Conservation (phyloP, 2,888 invertebrate genomes). For the Steinernema carpocapsae region DNA sequence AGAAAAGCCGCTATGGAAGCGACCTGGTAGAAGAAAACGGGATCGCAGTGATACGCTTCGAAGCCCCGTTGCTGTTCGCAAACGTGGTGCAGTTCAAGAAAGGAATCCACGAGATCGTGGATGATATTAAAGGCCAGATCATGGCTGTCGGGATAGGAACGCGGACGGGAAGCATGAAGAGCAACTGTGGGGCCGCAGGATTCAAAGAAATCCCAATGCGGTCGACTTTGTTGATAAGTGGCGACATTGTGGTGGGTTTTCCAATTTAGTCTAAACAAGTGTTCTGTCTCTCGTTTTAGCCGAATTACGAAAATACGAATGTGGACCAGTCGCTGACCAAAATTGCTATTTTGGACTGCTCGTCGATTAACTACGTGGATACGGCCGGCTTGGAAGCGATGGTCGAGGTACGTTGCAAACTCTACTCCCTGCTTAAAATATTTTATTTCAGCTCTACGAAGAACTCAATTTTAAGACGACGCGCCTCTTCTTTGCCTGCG, state of each 20-base stretch:
- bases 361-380: constrained; percentile 50
- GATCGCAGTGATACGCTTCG: constrained; percentile 52
- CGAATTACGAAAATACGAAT: constrained; percentile 48
- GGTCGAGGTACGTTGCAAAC: constrained; percentile 38
- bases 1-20: constrained; percentile 47
- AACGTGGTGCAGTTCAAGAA: constrained; percentile 47
- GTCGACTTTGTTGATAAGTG: constrained; percentile 51
- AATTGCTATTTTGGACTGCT: constrained; percentile 54
- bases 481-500: constrained; percentile 46
- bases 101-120: constrained; percentile 40
- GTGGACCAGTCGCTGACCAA: constrained; percentile 44
- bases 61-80: constrained; percentile 51
- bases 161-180: constrained; percentile 46
- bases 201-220: constrained; percentile 51
- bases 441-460: constrained; percentile 3
- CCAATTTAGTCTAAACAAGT: background rate
- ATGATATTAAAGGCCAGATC: constrained; percentile 51
- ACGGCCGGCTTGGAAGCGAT: constrained; percentile 46
- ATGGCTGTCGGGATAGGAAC: constrained; percentile 54
- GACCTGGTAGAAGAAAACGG: constrained; percentile 48
- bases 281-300: constrained; percentile 36
- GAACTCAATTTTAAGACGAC: constrained; percentile 38
- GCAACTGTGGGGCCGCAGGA: constrained; percentile 35
- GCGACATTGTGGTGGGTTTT: constrained; percentile 48
- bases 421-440: background rate